Percentiles rank a stretch among this genome's conserved stretches.
Conservation (phyloP, 2,113 vertebrate species). For the Microcebus ravelobensis region DNA sequence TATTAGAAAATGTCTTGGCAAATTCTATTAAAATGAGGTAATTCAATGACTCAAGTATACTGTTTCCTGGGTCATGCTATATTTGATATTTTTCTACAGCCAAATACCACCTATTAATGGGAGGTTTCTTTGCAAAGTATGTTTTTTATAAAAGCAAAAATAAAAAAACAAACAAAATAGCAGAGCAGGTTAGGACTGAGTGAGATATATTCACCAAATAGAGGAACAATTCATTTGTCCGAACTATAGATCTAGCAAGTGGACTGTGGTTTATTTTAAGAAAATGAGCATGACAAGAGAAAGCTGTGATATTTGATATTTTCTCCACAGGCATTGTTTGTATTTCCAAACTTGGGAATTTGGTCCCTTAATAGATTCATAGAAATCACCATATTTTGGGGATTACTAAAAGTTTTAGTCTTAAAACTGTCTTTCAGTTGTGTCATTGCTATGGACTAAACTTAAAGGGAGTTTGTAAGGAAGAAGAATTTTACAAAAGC, state of each 20-base stretch:
- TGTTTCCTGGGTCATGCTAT: constrained; percentile 62
- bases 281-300: constrained; percentile 11
- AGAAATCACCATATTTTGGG: background rate
- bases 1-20: constrained; percentile 88
- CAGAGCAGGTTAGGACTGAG: background rate
- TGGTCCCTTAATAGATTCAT: background rate
- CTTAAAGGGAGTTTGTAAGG: background rate
- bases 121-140: constrained; percentile 31
- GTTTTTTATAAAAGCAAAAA: background rate
- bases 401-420: background rate
- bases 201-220: background rate
- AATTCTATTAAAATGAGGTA: constrained; percentile 84
- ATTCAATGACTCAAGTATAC: constrained; percentile 76
- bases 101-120: constrained; percentile 77
- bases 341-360: constrained; percentile 6
- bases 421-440: background rate
- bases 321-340: background rate
- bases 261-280: background rate
- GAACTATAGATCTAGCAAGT: background rate
- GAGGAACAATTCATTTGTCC: background rate
- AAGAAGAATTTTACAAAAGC: background rate
- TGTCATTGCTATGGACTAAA: background rate
- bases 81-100: constrained; percentile 55
- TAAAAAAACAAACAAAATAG: background rate
- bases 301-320: background rate